Evolutionary conservation across 1,140 invertebrate genomes (phyloP).

Genomic region (roundworm (Caenorhabditis elegans)): WBcel235 BX284606.5:11429001-11429500

Average conservation of each 20-base stretch:
- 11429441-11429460: slow-evolving; percentile 33
- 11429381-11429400: slow-evolving; percentile 29
- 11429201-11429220: neutral
- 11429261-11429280: slow-evolving; percentile 2
- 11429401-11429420: slow-evolving; percentile 43
- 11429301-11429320: neutral
- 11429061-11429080: neutral
- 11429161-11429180: slow-evolving; percentile 1
- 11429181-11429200: neutral
- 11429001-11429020: neutral
- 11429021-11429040: neutral
- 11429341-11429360: neutral
- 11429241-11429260: neutral
- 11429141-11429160: neutral
- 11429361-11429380: neutral
- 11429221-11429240: neutral
- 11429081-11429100: neutral
- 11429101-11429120: too few species aligned
- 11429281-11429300: slow-evolving; percentile 35
- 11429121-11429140: neutral
- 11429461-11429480: slow-evolving; percentile 34
- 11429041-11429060: neutral
- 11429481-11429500: slow-evolving; percentile 38
- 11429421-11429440: slow-evolving; percentile 19
- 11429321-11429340: neutral